These are phyloP conservation scores for Belgica antarctica DNA, from an alignment of 2,888 invertebrate species.

Conservation along the genomic window DNA sequence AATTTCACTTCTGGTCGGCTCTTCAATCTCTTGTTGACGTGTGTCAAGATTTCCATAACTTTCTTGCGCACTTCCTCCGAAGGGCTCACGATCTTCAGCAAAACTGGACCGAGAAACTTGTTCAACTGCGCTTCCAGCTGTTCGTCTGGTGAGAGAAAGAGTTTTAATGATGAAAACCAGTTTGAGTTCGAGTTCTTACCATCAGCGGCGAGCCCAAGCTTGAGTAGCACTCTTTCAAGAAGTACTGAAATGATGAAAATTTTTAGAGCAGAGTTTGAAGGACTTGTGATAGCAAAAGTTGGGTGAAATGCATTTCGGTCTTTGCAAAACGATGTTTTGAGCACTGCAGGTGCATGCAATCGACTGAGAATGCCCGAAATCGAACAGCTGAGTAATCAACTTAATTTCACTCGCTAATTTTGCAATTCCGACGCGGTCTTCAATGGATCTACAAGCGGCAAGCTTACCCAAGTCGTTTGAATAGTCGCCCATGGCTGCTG, in stretches of 20 bases:
- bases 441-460: no score
- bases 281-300: not conserved
- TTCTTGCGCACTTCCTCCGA: constrained; percentile 77
- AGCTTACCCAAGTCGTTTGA: constrained; percentile 32
- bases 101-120: constrained; percentile 76
- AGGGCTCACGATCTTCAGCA: constrained; percentile 84
- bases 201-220: constrained; percentile 84
- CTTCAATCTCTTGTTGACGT: constrained; percentile 85
- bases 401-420: no score
- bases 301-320: not conserved
- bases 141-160: no score
- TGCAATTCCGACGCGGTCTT: no score
- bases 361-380: no score
- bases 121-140: constrained; percentile 65
- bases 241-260: constrained; percentile 60
- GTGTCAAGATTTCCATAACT: constrained; percentile 89
- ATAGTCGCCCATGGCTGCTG: not conserved
- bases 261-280: not conserved
- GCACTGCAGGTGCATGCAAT: no score
- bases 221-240: constrained; percentile 82
- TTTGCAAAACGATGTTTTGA: no score
- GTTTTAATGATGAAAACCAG: no score
- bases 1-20: constrained; percentile 79
- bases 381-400: no score
- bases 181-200: no score